Evolutionary conservation across 2,113 vertebrate species (phyloP).

Genomic region (Onychostoma macrolepis): DNA sequence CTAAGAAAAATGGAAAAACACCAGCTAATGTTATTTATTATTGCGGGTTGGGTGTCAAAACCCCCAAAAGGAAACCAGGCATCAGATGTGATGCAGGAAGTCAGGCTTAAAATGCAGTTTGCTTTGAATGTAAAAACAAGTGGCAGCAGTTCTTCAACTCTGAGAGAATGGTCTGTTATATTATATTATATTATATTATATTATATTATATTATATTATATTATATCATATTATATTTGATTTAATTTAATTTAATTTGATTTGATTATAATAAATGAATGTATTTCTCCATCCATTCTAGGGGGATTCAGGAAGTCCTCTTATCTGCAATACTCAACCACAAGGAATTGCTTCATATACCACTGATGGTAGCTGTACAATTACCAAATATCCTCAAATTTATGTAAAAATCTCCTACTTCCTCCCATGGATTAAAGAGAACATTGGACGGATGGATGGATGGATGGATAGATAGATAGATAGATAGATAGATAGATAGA

Average conservation of each 20-base stretch:
- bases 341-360: slow-evolving; percentile 59
- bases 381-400: slow-evolving; percentile 60
- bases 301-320: slow-evolving; percentile 71
- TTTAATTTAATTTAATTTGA: no score
- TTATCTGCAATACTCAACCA: slow-evolving; percentile 60
- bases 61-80: rapidly evolving
- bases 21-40: slow-evolving; percentile 50
- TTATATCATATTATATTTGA: no score
- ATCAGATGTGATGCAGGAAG: slow-evolving; percentile 64
- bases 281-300: slow-evolving; percentile 37
- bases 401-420: slow-evolving; percentile 62
- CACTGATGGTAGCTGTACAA: rapidly evolving
- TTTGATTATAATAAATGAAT: no score
- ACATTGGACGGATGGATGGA: no score
- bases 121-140: slow-evolving; percentile 45
- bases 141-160: slow-evolving; percentile 40
- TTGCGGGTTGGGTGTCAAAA: slow-evolving; percentile 68
- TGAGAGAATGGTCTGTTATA: slow-evolving; percentile 62
- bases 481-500: no score
- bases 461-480: no score
- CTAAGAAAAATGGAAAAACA: slow-evolving; percentile 46
- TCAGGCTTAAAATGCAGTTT: slow-evolving; percentile 46
- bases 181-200: neutral
- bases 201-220: neutral
- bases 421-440: slow-evolving; percentile 64